Conservation (phyloP, 2,888 invertebrate species). For the Halictus ligatus region DNA sequence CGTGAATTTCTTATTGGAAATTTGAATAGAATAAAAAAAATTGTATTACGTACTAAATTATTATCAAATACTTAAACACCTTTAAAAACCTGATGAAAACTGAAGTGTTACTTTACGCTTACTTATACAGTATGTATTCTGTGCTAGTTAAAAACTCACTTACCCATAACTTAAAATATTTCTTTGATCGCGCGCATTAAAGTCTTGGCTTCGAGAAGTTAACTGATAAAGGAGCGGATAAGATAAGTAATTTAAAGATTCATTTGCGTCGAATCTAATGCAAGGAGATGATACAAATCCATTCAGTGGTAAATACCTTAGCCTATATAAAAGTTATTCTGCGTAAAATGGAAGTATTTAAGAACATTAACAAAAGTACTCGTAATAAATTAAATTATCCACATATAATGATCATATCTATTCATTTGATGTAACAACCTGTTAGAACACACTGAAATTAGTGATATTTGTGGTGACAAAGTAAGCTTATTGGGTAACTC, state of each 20-base stretch:
- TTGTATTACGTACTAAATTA: slow-evolving; percentile 43
- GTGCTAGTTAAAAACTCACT: slow-evolving; percentile 34
- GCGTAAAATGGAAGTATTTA: slow-evolving; percentile 31
- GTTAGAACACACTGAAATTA: slow-evolving; percentile 79
- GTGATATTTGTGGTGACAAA: slow-evolving; percentile 68
- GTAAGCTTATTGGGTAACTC: slow-evolving; percentile 81
- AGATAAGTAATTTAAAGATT: slow-evolving; percentile 79
- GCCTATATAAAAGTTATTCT: slow-evolving; percentile 63
- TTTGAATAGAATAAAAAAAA: slow-evolving; percentile 20
- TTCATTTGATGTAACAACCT: slow-evolving; percentile 69
- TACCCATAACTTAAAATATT: slow-evolving; percentile 70
- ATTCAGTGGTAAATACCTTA: slow-evolving; percentile 79
- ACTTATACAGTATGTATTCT: neutral
- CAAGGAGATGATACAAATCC: slow-evolving; percentile 77
- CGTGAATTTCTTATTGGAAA: slow-evolving; percentile 30
- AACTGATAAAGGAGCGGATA: slow-evolving; percentile 77
- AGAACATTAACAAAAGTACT: slow-evolving; percentile 31
- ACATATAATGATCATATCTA: slow-evolving; percentile 5
- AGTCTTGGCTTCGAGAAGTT: slow-evolving; percentile 59
- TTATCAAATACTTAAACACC: slow-evolving; percentile 22
- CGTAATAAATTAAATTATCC: slow-evolving; percentile 18
- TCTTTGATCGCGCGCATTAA: slow-evolving; percentile 49
- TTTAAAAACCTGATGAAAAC: neutral
- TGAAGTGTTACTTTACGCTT: neutral
- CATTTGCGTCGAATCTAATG: slow-evolving; percentile 77